These are phyloP conservation scores for Hemitrygon akajei DNA, from an alignment of 2,797 vertebrate species.

Conservation along the genomic window DNA sequence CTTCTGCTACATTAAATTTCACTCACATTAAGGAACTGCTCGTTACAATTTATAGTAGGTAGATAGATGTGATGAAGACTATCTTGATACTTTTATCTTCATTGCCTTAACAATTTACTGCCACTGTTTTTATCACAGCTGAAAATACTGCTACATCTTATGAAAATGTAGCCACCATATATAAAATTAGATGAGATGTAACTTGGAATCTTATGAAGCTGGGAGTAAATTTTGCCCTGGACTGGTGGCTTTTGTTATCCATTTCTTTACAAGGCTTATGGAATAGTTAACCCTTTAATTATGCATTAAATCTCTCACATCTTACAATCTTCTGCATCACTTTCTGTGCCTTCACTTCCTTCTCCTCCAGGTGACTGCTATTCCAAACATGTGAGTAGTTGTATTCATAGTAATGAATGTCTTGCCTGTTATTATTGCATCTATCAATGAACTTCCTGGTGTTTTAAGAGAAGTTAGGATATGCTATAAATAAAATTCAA, in stretches of 20 bases:
- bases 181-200: background rate
- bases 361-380: background rate
- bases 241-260: background rate
- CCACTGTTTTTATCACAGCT: background rate
- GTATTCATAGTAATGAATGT: no score
- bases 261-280: background rate
- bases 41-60: background rate
- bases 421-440: background rate
- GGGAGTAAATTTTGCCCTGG: background rate
- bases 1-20: slow-evolving; percentile 25
- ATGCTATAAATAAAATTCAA: no score
- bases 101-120: background rate
- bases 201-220: background rate
- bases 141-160: slow-evolving; percentile 17
- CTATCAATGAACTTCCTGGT: background rate
- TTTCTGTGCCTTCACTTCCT: background rate
- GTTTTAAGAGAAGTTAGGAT: no score
- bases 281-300: background rate
- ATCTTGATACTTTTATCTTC: background rate
- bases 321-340: background rate
- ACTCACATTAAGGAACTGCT: background rate
- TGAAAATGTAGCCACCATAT: background rate
- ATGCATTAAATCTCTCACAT: background rate
- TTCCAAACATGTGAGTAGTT: background rate
- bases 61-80: background rate